Percentiles rank a stretch among this genome's conserved stretches.
These are phyloP conservation scores for Sporophila hypoxantha DNA, from an alignment of 2,113 vertebrate genomes.

Conservation along the genomic window DNA sequence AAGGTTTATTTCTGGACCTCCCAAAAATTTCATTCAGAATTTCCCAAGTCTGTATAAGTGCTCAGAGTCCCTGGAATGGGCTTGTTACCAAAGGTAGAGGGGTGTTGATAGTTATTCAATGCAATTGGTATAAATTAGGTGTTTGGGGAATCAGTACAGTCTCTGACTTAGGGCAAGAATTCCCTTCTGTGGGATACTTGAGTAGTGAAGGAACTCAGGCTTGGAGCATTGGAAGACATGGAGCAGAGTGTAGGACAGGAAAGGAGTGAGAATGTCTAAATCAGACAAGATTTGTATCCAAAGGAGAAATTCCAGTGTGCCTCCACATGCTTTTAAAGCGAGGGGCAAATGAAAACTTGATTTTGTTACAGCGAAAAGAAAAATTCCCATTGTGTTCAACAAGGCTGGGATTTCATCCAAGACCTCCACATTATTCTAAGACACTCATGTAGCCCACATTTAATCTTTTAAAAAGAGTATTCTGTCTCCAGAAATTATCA, in stretches of 20 bases:
- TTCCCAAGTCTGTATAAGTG: background rate
- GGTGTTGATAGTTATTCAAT: background rate
- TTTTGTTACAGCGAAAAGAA: background rate
- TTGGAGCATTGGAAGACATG: background rate
- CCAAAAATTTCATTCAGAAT: background rate
- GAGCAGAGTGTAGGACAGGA: background rate
- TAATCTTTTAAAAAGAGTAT: constrained; percentile 2
- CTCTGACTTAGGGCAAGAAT: background rate
- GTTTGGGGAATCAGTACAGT: background rate
- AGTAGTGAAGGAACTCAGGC: background rate
- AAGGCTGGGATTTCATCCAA: constrained; percentile 35
- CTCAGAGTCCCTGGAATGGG: background rate
- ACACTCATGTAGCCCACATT: background rate
- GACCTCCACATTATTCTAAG: background rate
- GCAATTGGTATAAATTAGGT: background rate
- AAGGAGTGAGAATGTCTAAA: background rate
- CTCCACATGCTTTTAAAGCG: background rate
- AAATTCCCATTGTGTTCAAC: background rate
- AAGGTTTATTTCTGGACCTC: background rate
- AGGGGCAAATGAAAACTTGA: background rate
- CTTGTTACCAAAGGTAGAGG: background rate
- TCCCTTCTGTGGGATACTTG: background rate
- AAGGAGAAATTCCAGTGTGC: background rate
- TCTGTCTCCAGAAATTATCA: constrained; percentile 36
- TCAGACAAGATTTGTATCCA: background rate